Conservation (phyloP, 2,797 vertebrate species). For the Intellagama lesueurii region DNA sequence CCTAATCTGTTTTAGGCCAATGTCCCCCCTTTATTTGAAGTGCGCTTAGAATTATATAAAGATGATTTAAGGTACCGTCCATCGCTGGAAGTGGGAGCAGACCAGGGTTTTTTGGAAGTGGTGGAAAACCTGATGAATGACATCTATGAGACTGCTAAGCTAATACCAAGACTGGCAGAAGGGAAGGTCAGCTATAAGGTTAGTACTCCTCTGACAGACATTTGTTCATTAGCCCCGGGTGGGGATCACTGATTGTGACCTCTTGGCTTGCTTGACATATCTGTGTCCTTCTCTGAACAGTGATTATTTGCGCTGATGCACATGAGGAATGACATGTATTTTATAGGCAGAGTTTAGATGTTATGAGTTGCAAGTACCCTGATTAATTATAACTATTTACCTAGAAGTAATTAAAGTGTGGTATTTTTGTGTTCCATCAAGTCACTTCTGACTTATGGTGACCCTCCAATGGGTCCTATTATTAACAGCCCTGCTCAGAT, state of each 20-base stretch:
- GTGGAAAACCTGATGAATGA: conserved; percentile 68
- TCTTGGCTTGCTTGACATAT: background rate
- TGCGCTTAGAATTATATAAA: conserved; percentile 69
- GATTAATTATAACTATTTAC: too few species aligned
- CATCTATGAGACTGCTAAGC: conserved; percentile 41
- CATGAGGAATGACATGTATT: background rate
- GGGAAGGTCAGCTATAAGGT: conserved; percentile 74
- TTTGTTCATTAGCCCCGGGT: background rate
- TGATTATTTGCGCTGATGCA: background rate
- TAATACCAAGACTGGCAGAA: conserved; percentile 73
- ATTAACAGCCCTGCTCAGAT: too few species aligned
- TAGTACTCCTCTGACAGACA: background rate
- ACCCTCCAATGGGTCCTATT: too few species aligned
- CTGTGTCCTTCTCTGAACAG: background rate
- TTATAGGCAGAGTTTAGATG: background rate
- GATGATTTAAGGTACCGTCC: conserved; percentile 63
- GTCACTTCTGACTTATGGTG: too few species aligned
- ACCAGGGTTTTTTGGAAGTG: conserved; percentile 59
- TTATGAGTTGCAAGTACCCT: too few species aligned
- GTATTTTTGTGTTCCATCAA: too few species aligned
- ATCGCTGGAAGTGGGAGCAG: conserved; percentile 55
- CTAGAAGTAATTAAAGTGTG: too few species aligned
- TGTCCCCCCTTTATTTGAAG: conserved; percentile 70
- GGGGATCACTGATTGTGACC: background rate
- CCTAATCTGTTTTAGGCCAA: conserved; percentile 53